Conservation (phyloP, 2,113 vertebrate species). For the Naja naja region DNA sequence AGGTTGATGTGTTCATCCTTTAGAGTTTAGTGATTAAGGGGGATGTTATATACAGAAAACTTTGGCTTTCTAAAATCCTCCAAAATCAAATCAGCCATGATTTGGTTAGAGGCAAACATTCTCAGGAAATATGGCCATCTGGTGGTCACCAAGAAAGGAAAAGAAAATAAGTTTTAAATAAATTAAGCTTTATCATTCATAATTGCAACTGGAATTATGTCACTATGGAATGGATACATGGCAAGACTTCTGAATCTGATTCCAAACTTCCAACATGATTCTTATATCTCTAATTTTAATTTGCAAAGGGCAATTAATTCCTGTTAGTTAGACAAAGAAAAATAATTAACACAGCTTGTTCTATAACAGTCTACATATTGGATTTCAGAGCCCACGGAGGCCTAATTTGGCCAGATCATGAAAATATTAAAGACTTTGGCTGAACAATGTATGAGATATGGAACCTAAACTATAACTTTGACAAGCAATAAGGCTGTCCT, state of each 20-base stretch:
- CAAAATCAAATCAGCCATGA: neutral
- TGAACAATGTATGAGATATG: slow-evolving; percentile 6
- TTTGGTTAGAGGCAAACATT: neutral
- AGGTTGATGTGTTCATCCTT: neutral
- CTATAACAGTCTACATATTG: neutral
- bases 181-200: neutral
- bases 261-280: neutral
- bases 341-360: neutral
- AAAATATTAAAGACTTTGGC: slow-evolving; percentile 19
- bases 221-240: neutral
- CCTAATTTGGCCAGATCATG: neutral
- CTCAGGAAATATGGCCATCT: neutral
- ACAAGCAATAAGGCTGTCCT: neutral
- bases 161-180: neutral
- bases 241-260: neutral
- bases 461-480: slow-evolving; percentile 24
- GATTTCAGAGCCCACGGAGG: slow-evolving; percentile 14
- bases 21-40: neutral
- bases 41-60: neutral
- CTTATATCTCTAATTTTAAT: neutral
- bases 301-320: neutral
- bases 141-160: neutral
- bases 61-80: neutral
- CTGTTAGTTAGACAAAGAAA: neutral
- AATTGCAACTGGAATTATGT: too few relatives aligned